A percentile compares a stretch with the other conserved stretches of the same genome.
phyloP scores from a whole-genome alignment of 1,140 invertebrate species.

The Sycobia sp. region DNA sequence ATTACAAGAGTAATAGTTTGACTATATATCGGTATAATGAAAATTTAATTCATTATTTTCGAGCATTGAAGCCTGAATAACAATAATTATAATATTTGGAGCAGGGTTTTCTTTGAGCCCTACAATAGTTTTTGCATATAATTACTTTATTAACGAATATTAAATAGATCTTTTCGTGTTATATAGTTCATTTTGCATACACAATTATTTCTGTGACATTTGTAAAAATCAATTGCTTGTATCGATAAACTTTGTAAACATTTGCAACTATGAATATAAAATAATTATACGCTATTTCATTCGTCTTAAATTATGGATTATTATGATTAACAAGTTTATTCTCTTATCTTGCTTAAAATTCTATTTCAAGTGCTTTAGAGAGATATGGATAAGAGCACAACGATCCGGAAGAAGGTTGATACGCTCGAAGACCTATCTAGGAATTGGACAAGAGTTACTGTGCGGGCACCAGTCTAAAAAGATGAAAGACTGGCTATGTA shows the following conservation, averaged over 20 bases:
- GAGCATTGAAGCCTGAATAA: too few species aligned
- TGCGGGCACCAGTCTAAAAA: conserved; percentile 56
- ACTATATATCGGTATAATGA: too few species aligned
- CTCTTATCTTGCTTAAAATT: too few species aligned
- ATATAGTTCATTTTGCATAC: not conserved
- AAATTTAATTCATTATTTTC: too few species aligned
- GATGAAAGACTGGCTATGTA: conserved; percentile 50
- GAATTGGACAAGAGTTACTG: conserved; percentile 63
- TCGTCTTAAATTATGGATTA: not conserved
- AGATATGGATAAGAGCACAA: conserved; percentile 33
- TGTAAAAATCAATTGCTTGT: not conserved
- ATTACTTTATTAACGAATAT: too few species aligned
- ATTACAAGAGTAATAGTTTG: too few species aligned
- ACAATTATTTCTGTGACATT: conserved; percentile 1
- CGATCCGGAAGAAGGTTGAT: conserved; percentile 17
- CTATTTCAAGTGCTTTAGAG: conserved; percentile 2
- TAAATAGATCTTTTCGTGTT: too few species aligned
- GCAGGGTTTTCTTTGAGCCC: too few species aligned
- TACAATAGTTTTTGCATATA: too few species aligned
- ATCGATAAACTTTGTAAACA: conserved; percentile 12
- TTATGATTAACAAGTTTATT: conserved; percentile 5
- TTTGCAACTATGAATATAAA: too few species aligned
- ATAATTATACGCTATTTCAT: not conserved
- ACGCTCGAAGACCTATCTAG: conserved; percentile 48
- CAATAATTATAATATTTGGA: too few species aligned